Evolutionary conservation across 2,888 invertebrate species (phyloP).

Genomic region (Incurvaria masculella): DNA sequence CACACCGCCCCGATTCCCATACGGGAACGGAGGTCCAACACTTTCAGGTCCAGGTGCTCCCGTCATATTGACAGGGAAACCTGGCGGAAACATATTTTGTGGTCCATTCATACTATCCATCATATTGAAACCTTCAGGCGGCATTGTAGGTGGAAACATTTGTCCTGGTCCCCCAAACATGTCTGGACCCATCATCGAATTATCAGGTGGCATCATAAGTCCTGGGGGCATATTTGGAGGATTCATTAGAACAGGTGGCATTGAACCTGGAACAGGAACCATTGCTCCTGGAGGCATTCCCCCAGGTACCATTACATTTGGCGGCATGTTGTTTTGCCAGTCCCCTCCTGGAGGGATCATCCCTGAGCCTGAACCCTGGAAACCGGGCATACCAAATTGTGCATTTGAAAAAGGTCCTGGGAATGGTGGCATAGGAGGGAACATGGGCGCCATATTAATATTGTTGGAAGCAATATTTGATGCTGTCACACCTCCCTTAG

Average conservation of each 20-base stretch:
- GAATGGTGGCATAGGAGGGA: slow-evolving; percentile 47
- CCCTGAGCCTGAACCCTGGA: slow-evolving; percentile 31
- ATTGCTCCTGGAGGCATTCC: slow-evolving; percentile 34
- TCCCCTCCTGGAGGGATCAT: slow-evolving; percentile 32
- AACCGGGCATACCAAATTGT: slow-evolving; percentile 43
- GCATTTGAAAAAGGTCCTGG: slow-evolving; percentile 43
- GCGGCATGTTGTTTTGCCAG: slow-evolving; percentile 41
- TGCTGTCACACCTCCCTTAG: slow-evolving; percentile 63
- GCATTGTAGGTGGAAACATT: slow-evolving; percentile 30
- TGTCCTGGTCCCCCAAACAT: slow-evolving; percentile 35
- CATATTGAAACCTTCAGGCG: slow-evolving; percentile 40
- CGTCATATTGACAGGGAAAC: slow-evolving; percentile 40
- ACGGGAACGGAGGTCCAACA: slow-evolving; percentile 33
- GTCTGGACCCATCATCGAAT: slow-evolving; percentile 48
- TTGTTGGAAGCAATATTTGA: slow-evolving; percentile 21
- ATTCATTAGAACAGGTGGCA: slow-evolving; percentile 22
- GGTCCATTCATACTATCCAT: slow-evolving; percentile 24
- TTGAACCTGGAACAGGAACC: slow-evolving; percentile 29
- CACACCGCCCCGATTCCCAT: slow-evolving; percentile 51
- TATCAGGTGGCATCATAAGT: slow-evolving; percentile 46
- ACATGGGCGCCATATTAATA: slow-evolving; percentile 40
- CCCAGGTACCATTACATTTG: slow-evolving; percentile 30
- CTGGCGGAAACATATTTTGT: slow-evolving; percentile 49
- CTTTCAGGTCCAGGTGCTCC: slow-evolving; percentile 31
- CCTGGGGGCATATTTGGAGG: slow-evolving; percentile 33